phyloP scores from a whole-genome alignment of 1,140 invertebrate species.

The Araneus ventricosus region DNA sequence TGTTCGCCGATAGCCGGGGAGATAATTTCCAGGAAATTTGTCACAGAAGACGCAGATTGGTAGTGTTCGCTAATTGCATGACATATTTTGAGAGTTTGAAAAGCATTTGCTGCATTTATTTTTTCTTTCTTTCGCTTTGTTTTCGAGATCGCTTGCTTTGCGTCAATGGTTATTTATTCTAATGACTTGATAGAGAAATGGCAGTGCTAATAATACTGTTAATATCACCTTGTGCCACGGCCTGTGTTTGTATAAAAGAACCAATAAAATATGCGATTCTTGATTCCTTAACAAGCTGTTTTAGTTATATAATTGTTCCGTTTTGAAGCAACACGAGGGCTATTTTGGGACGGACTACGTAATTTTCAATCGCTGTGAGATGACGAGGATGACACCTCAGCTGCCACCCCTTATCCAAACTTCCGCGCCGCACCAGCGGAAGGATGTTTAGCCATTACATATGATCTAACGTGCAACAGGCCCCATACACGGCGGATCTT shows the following conservation, averaged over 20 bases:
- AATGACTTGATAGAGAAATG: not conserved
- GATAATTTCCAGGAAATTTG: constrained; percentile 33
- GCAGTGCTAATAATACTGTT: not conserved
- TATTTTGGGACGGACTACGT: no score
- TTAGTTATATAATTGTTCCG: no score
- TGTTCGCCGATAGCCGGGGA: constrained; percentile 8
- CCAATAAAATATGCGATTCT: not conserved
- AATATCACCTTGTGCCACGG: not conserved
- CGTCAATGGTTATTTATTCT: constrained; percentile 7
- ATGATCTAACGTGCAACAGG: no score
- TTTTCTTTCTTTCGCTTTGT: not conserved
- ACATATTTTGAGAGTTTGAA: constrained; percentile 30
- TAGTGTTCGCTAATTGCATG: constrained; percentile 6
- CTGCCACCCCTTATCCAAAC: no score
- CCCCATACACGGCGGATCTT: no score
- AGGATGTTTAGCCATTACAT: no score
- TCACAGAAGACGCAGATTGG: constrained; percentile 31
- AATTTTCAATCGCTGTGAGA: no score
- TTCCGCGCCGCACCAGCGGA: no score
- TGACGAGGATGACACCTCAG: no score
- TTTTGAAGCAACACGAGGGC: no score
- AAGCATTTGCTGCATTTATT: not conserved
- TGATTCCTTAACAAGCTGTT: no score
- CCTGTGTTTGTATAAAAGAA: not conserved
- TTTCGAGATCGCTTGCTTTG: not conserved